A percentile compares a stretch with the other conserved stretches of the same genome.
Conservation (phyloP, 2,113 vertebrate genomes). For the Pyxicephalus adspersus region DNA sequence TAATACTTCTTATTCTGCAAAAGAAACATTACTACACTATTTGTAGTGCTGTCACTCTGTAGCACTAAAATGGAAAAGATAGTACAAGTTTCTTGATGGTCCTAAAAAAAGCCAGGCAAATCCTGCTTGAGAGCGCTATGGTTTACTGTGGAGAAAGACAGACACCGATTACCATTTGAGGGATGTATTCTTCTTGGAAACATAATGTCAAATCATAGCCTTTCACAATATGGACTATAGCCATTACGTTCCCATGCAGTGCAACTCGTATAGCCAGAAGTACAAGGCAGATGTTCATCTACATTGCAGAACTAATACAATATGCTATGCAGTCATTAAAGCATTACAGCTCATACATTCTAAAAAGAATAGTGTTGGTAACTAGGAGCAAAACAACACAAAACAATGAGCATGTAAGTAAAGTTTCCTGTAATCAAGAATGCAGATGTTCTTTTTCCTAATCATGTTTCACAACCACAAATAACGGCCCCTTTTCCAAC, state of each 20-base stretch:
- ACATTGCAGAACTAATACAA: constrained; percentile 33
- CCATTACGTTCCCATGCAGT: constrained; percentile 4
- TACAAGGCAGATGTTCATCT: constrained; percentile 24
- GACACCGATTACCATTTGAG: not conserved
- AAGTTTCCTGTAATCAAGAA: not conserved
- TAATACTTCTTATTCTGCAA: not conserved
- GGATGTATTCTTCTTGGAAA: not conserved
- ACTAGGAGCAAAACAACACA: constrained; percentile 10
- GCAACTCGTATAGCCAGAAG: not conserved
- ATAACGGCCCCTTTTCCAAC: not conserved
- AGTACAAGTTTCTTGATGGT: too few relatives aligned
- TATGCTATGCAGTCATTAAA: constrained; percentile 20
- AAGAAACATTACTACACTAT: not conserved
- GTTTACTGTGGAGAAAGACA: not conserved
- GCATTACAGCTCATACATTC: not conserved
- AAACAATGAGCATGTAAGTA: not conserved
- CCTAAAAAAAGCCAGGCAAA: too few relatives aligned
- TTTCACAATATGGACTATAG: not conserved
- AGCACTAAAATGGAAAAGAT: too few relatives aligned
- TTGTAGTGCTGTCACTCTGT: too few relatives aligned
- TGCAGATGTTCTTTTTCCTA: not conserved
- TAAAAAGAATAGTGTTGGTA: not conserved
- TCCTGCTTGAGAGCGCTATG: not conserved
- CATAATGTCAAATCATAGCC: not conserved
- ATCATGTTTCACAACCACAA: not conserved